Conservation (phyloP, 1,140 invertebrate species). For the Goniozus legneri region DNA sequence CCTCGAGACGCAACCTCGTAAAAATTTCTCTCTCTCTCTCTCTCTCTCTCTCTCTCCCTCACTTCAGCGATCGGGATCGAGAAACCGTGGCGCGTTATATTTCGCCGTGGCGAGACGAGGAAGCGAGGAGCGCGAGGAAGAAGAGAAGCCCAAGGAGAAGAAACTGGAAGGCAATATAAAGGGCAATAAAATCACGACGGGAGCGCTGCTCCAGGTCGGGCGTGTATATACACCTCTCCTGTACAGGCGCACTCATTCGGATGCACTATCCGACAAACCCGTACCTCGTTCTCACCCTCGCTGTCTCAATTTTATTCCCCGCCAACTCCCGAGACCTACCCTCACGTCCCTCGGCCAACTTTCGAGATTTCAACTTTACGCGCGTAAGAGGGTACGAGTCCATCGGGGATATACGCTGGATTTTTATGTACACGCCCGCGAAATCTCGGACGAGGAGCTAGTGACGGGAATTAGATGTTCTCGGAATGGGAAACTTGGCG, state of each 20-base stretch:
- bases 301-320: not conserved
- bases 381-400: no score
- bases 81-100: not conserved
- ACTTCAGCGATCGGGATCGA: slow-evolving; percentile 4
- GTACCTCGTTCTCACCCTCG: not conserved
- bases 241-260: no score
- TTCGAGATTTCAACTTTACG: no score
- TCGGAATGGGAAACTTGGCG: no score
- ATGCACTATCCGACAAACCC: not conserved
- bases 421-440: no score
- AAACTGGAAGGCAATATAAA: slow-evolving; percentile 27
- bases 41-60: no score
- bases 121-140: not conserved
- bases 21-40: slow-evolving; percentile 24
- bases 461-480: no score
- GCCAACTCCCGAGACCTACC: no score
- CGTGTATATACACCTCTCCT: no score
- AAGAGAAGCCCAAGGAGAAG: slow-evolving; percentile 1
- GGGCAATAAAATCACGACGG: slow-evolving; percentile 33
- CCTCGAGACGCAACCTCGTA: slow-evolving; percentile 18
- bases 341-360: no score
- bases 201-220: not conserved
- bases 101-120: not conserved
- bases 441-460: no score
- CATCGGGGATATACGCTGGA: no score